Percentiles rank a stretch among this genome's conserved stretches.
These are phyloP conservation scores for Aurelia coerulea DNA, from an alignment of 30 jellyfish, hydroid and myxozoan genomes.

Conservation along the genomic window DNA sequence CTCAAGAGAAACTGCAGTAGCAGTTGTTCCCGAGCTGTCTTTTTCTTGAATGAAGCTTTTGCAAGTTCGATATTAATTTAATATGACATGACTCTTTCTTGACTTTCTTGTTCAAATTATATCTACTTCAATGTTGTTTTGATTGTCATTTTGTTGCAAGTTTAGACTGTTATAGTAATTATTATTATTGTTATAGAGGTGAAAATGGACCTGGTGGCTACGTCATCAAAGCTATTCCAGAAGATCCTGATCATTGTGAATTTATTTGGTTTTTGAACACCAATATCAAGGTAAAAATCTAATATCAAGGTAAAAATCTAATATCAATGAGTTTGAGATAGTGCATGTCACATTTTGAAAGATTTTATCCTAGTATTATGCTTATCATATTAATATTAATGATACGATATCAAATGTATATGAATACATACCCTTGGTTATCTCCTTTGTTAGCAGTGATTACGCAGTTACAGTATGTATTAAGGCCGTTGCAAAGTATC, in stretches of 20 bases:
- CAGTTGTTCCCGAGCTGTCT: too few relatives aligned
- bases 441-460: too few relatives aligned
- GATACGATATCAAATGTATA: too few relatives aligned
- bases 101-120: neutral
- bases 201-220: conserved; percentile 98
- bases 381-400: too few relatives aligned
- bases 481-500: too few relatives aligned
- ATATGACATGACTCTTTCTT: too few relatives aligned
- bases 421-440: too few relatives aligned
- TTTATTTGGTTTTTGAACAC: conserved; percentile 89
- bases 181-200: conserved; percentile 63
- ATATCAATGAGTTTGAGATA: neutral
- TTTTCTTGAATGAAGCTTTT: too few relatives aligned
- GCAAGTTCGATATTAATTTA: too few relatives aligned
- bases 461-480: too few relatives aligned
- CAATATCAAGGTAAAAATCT: conserved; percentile 52
- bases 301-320: neutral
- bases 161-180: neutral
- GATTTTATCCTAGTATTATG: too few relatives aligned
- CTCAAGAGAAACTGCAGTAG: too few relatives aligned
- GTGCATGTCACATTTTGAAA: neutral
- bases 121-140: neutral
- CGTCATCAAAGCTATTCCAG: conserved; percentile 59
- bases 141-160: neutral
- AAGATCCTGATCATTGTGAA: conserved; percentile 76